Conservation (phyloP, 2,113 vertebrate species). For the Phylloscopus trochiloides region DNA sequence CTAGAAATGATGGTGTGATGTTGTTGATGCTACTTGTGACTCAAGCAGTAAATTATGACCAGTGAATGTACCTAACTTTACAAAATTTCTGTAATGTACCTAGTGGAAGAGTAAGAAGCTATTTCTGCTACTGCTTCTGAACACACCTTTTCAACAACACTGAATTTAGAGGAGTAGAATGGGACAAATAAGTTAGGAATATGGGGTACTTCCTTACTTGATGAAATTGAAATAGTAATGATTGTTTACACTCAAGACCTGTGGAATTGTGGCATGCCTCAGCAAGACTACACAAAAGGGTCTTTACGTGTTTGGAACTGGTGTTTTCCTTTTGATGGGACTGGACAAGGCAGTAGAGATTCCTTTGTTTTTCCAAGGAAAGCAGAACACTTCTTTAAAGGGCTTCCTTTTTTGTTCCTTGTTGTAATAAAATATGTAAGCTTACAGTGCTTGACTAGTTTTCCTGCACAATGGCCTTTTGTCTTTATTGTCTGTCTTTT, state of each 20-base stretch:
- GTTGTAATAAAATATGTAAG: not conserved
- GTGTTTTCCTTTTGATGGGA: not conserved
- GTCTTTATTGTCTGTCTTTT: not conserved
- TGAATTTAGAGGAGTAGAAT: not conserved
- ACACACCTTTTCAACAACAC: not conserved
- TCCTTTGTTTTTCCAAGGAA: not conserved
- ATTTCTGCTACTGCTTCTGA: not conserved
- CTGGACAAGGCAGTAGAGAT: not conserved
- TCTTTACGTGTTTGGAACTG: not conserved
- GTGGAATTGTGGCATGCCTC: not conserved
- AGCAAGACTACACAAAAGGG: not conserved
- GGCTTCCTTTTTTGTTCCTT: not conserved
- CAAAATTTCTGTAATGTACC: not conserved
- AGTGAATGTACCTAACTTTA: not conserved
- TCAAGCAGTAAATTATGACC: not conserved
- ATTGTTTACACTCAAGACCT: not conserved
- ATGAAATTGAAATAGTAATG: not conserved
- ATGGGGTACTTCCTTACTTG: not conserved
- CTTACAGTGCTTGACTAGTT: not conserved
- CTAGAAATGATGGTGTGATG: not conserved
- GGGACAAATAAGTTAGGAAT: not conserved
- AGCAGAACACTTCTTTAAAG: not conserved
- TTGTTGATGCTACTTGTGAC: not conserved
- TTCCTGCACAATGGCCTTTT: not conserved
- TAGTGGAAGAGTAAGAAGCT: not conserved